Evolutionary conservation across 2,888 invertebrate species (phyloP), one percentile per base, ranked within the genome.

Genomic region (Cyclophora punctaria): DNA sequence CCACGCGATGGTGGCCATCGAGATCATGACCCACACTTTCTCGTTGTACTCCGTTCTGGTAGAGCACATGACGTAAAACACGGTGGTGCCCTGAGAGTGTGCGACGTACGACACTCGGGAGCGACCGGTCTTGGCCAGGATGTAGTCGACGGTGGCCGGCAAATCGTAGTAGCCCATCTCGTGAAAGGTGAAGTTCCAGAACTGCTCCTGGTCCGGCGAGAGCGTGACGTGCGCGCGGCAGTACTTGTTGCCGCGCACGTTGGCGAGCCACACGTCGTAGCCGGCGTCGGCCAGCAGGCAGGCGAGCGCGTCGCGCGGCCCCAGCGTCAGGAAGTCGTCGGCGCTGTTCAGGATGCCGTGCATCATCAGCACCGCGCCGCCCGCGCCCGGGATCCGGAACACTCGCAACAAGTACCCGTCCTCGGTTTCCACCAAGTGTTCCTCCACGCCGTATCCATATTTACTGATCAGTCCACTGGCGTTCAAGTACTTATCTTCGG

Each of bases 181-280:
- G 68, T 96, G 92, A 90, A 91, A 95, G 56, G 92, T 93, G 62
- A 91, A 92, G 41, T 89, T 66, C 92, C 92, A 92, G 64, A 89
- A 92, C 0, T 2, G 34, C 6, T 44, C 44, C 20, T 85, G 73
- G 0, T 52, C 56, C 2, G 80, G 64, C 34, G 72, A 55, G 69
- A 75, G 56, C 0, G 66, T 69, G 0, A 64, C 60, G 63, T 93
- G 92, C 4, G 49, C 43, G 45, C 80, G 75, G 2, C 89, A 87
- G 66, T 91, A 91, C 0, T 88, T 90, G 70, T 94, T 95, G 6
- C 95, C 95, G 52, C 95, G 83, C 20, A 90, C 90, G 75, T 96
- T 96, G 3, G 93, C 94, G 56, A 95, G 61, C 95, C 95, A 96
- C 2, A 93, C 91, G 63, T 93, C 93, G 59, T 90, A 92, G 5